Evolutionary conservation across 2,888 invertebrate species (phyloP), one percentile per base, ranked within the genome.

Genomic region (Xanthia icteritia): DNA sequence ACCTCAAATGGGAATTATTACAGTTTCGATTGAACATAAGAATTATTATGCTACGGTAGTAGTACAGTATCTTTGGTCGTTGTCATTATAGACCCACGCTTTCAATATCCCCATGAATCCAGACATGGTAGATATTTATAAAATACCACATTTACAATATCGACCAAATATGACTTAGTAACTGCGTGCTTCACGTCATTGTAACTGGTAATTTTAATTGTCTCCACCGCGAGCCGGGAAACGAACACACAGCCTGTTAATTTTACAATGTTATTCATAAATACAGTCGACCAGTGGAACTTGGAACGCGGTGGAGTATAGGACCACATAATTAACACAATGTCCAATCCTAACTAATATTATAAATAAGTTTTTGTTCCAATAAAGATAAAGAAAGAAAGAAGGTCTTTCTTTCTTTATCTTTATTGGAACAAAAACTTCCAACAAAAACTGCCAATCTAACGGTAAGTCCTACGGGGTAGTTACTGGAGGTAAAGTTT

Each of bases 151-250:
- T 89, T 85, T 74, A 85, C 0, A 56, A 13, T 27, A 64, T 60
- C 31, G 31, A 65, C 39, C n/a, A 63, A 74, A 75, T 48, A 71
- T 45, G 23, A 27, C 31, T 11, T 48, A 27, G 8, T 17, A 77
- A 15, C 39, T 76, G 31, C 71, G 8, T 23, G 36, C 9, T 48
- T 63, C 86, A 85, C 84, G 87, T 86, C 85, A 86, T 61, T 84
- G 88, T 87, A 87, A 89, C 87, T 86, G 87, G 90, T 90, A 89
- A 90, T 92, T 91, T 90, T 91, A 92, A 92, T 92, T 92, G 92
- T 90, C 88, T 88, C 87, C 88, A 77, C 86, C 81, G 87, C 82
- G 64, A 69, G 70, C 69, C 60, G 77, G 70, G 76, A 77, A 81
- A 70, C 74, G 66, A 84, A 79, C 51, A 78, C 20, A 83, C 73